Evolutionary conservation across 2,797 vertebrate species (phyloP).

Genomic region (Rhinogobio ventralis): DNA sequence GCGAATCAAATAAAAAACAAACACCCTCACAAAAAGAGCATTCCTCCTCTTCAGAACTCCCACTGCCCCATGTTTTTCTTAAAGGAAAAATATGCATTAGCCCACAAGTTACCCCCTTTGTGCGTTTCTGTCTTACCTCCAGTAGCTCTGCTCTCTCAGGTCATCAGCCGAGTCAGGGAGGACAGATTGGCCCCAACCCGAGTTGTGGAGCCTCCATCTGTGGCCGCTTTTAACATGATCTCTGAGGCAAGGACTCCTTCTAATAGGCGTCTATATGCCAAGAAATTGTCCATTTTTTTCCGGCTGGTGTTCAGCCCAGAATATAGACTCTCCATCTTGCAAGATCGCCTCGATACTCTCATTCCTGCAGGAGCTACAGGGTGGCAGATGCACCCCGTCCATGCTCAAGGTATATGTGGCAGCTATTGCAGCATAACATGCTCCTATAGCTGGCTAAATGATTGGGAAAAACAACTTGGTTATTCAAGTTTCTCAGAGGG

Average conservation of each 20-base stretch:
- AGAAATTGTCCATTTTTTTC: not conserved
- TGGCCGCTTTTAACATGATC: too few species aligned
- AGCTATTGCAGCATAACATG: not conserved
- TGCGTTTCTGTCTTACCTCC: too few species aligned
- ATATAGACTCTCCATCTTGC: not conserved
- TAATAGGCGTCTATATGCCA: not conserved
- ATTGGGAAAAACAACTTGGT: too few species aligned
- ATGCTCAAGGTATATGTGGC: not conserved
- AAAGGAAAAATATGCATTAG: too few species aligned
- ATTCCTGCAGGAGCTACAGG: not conserved
- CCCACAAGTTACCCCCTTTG: too few species aligned
- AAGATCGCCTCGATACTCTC: not conserved
- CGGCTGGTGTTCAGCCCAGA: not conserved
- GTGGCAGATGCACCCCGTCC: rapidly evolving
- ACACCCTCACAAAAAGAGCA: not conserved
- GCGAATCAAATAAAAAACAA: too few species aligned
- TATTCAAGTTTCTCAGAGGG: too few species aligned
- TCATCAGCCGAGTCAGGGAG: too few species aligned
- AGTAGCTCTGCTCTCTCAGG: too few species aligned
- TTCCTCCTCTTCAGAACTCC: not conserved
- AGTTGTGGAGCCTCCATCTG: not conserved
- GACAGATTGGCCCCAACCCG: too few species aligned
- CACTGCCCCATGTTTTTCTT: too few species aligned
- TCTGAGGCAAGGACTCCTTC: not conserved
- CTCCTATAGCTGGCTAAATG: too few species aligned